Conservation (phyloP, 2,797 vertebrate genomes). For the Helarctos malayanus region DNA sequence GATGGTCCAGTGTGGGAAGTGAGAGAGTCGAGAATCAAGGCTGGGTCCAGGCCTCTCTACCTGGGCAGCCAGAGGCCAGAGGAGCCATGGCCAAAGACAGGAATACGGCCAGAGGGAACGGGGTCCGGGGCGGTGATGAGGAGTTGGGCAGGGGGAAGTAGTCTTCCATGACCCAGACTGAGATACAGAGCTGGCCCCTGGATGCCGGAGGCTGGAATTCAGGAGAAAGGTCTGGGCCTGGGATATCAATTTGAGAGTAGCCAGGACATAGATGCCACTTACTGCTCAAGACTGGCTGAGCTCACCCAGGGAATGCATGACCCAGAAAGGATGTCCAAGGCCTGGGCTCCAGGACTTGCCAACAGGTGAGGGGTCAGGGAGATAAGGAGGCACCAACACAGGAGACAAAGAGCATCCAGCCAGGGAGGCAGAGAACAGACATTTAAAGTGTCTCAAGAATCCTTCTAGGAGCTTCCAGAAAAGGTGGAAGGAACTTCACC, state of each 20-base stretch:
- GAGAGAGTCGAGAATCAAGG: not conserved
- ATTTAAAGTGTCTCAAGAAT: not conserved
- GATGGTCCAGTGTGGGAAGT: accelerated
- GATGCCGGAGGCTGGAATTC: not conserved
- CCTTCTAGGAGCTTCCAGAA: conserved; percentile 16
- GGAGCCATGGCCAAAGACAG: accelerated
- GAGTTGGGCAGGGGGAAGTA: not conserved
- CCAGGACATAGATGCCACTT: not conserved
- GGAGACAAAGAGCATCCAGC: not conserved
- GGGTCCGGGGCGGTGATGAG: accelerated
- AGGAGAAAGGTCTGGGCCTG: not conserved
- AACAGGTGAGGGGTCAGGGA: not conserved
- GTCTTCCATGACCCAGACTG: not conserved
- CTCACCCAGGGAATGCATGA: not conserved
- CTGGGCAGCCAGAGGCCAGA: accelerated
- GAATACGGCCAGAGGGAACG: accelerated
- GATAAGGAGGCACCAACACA: not conserved
- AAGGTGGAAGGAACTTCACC: conserved; percentile 63
- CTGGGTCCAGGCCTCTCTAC: accelerated
- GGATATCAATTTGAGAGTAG: not conserved
- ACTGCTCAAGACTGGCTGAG: accelerated
- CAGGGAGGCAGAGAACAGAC: not conserved
- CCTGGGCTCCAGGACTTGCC: accelerated
- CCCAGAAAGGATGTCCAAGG: accelerated
- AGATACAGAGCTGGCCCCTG: not conserved